Evolutionary conservation across 2,797 vertebrate species (phyloP), one percentile per base, ranked within the genome.

Genomic region (Mareca penelope): DNA sequence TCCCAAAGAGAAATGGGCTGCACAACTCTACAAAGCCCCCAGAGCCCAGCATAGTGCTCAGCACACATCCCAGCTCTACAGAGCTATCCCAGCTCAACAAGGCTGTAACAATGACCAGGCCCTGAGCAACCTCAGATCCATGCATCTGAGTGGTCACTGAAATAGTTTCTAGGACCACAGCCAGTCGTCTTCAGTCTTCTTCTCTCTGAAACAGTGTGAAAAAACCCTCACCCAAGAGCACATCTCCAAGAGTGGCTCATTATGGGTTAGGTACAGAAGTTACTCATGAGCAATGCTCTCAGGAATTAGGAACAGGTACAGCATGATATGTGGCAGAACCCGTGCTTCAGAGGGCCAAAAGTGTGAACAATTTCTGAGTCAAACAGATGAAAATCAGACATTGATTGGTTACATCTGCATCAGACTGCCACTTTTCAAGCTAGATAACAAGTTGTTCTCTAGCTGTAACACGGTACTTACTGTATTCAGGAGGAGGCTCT

Each of bases 1-100:
- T 86, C 26, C 5, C 88, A 64, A 40, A 33, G 35, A 35, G 2
- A 12, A 75, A 84, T 1, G 6, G 29, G 65, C 68, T 48, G 79
- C 67, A 60, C 24, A 72, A 40, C 67, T 55, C 50, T 80, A 83
- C 82, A 80, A 83, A 94, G 89, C 35, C 28, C 33, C 12, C n/a
- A 46, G 59, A 73, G 70, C 52, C 52, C 83, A 70, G 33, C 67
- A 15, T 53, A 5, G 26, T 24, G 40, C 80, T 86, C 40, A 65
- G 52, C 52, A 35, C 80, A 33, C 12, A 40, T 2, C 57, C 39
- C 71, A 31, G 28, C 33, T 42, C 55, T 53, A 28, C 39, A 69
- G 57, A 88, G 63, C 33, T 42, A 35, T 64, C 12, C 55, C 1
- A 0, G 11, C 37, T 23, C 0, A 1, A 71, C 1, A 1, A 71